A percentile compares a stretch with the other conserved stretches of the same genome.
Evolutionary conservation across 2,797 vertebrate genomes (phyloP).

Genomic region (Lateolabrax maculatus): DNA sequence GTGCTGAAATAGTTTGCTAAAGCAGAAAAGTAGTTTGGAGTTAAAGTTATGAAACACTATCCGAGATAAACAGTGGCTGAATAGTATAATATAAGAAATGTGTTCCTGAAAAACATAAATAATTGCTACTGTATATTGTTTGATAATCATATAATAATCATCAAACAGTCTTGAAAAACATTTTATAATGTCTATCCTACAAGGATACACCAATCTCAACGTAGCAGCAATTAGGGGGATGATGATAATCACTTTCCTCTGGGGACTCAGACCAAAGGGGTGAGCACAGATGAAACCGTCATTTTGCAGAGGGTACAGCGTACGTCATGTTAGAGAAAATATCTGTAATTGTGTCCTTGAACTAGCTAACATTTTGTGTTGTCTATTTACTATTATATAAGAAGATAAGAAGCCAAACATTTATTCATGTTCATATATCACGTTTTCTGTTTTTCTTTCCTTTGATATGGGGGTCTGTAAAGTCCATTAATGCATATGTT

Average conservation of each 20-base stretch:
- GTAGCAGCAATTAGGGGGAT: neutral
- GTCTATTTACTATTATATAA: neutral
- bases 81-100: neutral
- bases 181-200: neutral
- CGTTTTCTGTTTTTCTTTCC: neutral
- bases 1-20: conserved; percentile 1
- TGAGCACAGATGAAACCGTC: neutral
- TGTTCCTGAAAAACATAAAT: conserved; percentile 7
- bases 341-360: neutral
- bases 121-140: neutral
- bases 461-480: neutral
- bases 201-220: neutral
- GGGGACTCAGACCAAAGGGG: conserved; percentile 9
- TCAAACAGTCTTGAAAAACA: neutral
- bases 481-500: neutral
- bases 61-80: neutral
- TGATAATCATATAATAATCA: neutral
- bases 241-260: neutral
- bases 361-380: neutral
- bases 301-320: neutral
- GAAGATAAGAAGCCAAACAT: neutral
- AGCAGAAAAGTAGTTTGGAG: neutral
- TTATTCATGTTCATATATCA: neutral
- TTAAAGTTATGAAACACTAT: neutral
- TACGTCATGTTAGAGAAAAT: neutral